Conservation (phyloP, 2,797 vertebrate species). For the Periophthalmus magnuspinnatus region DNA sequence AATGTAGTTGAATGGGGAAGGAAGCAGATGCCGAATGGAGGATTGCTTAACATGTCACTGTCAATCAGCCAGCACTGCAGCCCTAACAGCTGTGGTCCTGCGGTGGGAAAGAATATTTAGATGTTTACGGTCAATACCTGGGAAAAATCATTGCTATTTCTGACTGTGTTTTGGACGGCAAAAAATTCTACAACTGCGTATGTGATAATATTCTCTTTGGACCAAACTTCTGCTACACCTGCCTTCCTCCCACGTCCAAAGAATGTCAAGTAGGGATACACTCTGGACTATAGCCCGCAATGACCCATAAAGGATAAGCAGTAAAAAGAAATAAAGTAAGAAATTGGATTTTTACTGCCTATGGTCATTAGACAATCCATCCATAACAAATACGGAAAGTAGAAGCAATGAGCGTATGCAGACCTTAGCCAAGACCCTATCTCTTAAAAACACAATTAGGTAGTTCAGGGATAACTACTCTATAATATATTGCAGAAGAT, state of each 20-base stretch:
- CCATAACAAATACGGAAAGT: slow-evolving; percentile 1
- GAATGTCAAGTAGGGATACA: slow-evolving; percentile 1
- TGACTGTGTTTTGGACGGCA: background rate
- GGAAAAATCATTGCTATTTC: background rate
- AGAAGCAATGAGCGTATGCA: background rate
- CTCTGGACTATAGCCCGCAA: background rate
- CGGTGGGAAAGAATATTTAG: slow-evolving; percentile 12
- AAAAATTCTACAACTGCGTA: background rate
- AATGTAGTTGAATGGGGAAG: slow-evolving; percentile 41
- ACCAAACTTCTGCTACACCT: background rate
- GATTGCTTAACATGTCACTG: slow-evolving; percentile 35
- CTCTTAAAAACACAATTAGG: background rate
- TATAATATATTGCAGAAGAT: background rate
- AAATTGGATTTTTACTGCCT: slow-evolving; percentile 8
- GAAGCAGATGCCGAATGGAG: slow-evolving; percentile 47
- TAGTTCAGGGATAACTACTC: background rate
- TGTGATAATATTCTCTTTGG: background rate
- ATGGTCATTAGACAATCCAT: slow-evolving; percentile 6
- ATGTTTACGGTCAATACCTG: background rate
- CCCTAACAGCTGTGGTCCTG: slow-evolving; percentile 47
- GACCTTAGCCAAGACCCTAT: background rate
- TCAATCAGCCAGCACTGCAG: slow-evolving; percentile 30
- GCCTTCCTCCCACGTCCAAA: background rate
- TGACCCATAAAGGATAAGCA: slow-evolving; percentile 13
- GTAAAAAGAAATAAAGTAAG: slow-evolving; percentile 13